A percentile compares a stretch with the other conserved stretches of the same genome.
Evolutionary conservation across 1,140 invertebrate species (phyloP).

Genomic region (Tyrophagus putrescentiae): DNA sequence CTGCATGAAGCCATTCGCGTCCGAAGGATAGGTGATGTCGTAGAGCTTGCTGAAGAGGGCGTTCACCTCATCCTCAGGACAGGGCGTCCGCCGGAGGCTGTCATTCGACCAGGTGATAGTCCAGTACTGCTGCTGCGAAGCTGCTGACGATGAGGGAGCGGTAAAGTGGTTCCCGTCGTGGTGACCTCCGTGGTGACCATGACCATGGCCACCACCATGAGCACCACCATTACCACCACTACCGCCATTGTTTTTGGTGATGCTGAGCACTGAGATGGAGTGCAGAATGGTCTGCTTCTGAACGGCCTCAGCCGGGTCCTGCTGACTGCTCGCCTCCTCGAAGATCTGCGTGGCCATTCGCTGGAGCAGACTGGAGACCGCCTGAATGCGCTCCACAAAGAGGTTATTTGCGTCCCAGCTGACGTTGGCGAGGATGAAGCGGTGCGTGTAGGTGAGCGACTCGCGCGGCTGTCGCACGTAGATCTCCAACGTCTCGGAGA

Average conservation of each 20-base stretch:
- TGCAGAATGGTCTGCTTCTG: constrained; percentile 37
- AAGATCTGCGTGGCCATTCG: constrained; percentile 51
- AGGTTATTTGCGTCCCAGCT: constrained; percentile 38
- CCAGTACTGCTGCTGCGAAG: no score
- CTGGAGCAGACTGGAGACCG: constrained; percentile 34
- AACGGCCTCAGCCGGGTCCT: neutral
- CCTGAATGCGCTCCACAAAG: constrained; percentile 41
- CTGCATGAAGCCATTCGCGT: neutral
- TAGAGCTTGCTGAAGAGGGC: neutral
- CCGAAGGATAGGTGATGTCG: neutral
- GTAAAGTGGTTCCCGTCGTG: no score
- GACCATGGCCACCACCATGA: neutral
- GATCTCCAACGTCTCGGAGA: constrained; percentile 54
- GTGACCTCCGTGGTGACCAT: neutral
- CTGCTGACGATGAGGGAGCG: no score
- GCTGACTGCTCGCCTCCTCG: constrained; percentile 42
- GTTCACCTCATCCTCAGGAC: constrained; percentile 38
- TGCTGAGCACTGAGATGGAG: constrained; percentile 39
- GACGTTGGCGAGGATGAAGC: constrained; percentile 51
- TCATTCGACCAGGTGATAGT: constrained; percentile 65
- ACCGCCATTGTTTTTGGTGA: neutral
- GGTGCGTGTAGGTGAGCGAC: constrained; percentile 59
- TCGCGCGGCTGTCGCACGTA: constrained; percentile 58
- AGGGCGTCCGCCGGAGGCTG: constrained; percentile 47
- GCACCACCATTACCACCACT: neutral